Evolutionary conservation across 2,888 invertebrate species (phyloP).

Genomic region (Luffia ferchaultella): DNA sequence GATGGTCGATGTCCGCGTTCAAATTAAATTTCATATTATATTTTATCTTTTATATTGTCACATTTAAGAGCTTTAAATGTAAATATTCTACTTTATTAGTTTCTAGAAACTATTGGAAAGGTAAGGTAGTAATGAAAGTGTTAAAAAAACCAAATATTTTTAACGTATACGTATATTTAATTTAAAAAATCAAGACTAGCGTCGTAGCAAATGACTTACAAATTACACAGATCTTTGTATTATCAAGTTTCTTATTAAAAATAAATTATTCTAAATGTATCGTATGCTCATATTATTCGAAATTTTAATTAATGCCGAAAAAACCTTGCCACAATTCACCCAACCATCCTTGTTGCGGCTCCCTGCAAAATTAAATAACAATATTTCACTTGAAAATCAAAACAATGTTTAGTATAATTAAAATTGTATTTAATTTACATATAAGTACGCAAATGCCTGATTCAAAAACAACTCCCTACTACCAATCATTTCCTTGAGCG

Average conservation of each 20-base stretch:
- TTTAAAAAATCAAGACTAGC: slow-evolving; percentile 19
- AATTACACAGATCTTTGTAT: slow-evolving; percentile 23
- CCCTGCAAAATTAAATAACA: slow-evolving; percentile 28
- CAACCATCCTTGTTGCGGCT: slow-evolving; percentile 44
- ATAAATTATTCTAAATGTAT: slow-evolving; percentile 11
- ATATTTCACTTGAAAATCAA: slow-evolving; percentile 1
- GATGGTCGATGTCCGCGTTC: too few species aligned
- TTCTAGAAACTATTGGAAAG: not conserved
- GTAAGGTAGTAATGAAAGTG: not conserved
- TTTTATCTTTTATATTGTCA: too few species aligned
- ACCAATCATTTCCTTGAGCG: too few species aligned
- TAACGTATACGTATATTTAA: not conserved
- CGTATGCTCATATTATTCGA: too few species aligned
- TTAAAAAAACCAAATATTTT: not conserved
- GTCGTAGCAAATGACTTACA: slow-evolving; percentile 10
- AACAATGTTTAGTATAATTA: not conserved
- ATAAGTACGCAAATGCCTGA: too few species aligned
- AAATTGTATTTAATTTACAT: not conserved
- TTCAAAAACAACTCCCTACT: too few species aligned
- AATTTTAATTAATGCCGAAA: slow-evolving; percentile 18
- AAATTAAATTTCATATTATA: too few species aligned
- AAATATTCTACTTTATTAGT: too few species aligned
- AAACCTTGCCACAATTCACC: slow-evolving; percentile 36
- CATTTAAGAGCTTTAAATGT: too few species aligned
- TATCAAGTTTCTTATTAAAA: slow-evolving; percentile 2